Conservation (phyloP, 2,797 vertebrate species). For the Cyclura pinguis region DNA sequence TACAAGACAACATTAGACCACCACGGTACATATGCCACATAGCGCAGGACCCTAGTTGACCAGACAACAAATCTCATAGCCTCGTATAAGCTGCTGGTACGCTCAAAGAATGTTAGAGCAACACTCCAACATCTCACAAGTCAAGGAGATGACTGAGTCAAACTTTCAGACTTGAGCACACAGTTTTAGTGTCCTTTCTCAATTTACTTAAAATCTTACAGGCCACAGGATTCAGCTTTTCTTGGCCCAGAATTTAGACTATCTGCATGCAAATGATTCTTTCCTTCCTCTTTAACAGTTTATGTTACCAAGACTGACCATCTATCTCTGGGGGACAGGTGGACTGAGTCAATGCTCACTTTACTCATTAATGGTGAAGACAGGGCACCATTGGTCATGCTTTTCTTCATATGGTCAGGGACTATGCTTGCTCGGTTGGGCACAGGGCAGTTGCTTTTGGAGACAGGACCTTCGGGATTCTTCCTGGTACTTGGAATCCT, state of each 20-base stretch:
- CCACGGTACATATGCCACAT: not conserved
- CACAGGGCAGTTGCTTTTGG: conserved; percentile 79
- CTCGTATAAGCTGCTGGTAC: not conserved
- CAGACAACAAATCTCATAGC: not conserved
- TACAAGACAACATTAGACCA: not conserved
- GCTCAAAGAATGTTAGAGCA: not conserved
- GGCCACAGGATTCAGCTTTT: not conserved
- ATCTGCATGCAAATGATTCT: not conserved
- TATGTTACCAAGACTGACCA: not conserved
- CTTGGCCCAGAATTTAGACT: not conserved
- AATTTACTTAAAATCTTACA: not conserved
- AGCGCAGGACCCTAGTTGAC: not conserved
- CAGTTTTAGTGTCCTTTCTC: not conserved
- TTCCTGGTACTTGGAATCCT: conserved; percentile 90
- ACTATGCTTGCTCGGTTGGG: conserved; percentile 71
- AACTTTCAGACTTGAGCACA: not conserved
- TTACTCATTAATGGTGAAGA: conserved; percentile 82
- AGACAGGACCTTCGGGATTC: conserved; percentile 79
- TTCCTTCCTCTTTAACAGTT: not conserved
- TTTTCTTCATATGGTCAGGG: conserved; percentile 82
- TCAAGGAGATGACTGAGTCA: not conserved
- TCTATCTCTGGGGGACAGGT: fast-evolving
- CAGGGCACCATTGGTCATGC: conserved; percentile 78
- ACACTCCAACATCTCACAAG: not conserved
- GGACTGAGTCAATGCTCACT: conserved; percentile 76